phyloP scores from a whole-genome alignment of 2,888 invertebrate species.

The Priocnemis perturbator region DNA sequence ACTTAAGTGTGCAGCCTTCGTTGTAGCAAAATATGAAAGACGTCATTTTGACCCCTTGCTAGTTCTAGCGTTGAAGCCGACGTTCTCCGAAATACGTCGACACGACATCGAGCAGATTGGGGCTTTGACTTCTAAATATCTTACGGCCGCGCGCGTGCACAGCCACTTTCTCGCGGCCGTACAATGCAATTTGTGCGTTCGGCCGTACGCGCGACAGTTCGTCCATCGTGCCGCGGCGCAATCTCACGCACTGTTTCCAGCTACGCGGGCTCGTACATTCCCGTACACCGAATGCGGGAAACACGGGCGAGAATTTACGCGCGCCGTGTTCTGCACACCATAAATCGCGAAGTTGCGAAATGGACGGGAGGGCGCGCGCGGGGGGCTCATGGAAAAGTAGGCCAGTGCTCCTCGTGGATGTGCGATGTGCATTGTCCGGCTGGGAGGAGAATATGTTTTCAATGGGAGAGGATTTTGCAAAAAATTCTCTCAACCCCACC shows the following conservation, averaged over 20 bases:
- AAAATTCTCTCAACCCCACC: conserved; percentile 12
- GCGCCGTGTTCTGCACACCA: conserved; percentile 31
- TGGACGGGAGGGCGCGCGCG: conserved; percentile 24
- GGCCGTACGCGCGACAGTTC: conserved; percentile 9
- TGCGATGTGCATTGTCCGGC: conserved; percentile 21
- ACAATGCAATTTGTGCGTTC: conserved; percentile 26
- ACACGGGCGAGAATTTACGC: conserved; percentile 36
- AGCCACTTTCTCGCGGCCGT: conserved; percentile 4
- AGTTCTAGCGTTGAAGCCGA: too few relatives aligned
- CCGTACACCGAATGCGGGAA: conserved; percentile 9
- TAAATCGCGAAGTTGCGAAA: conserved; percentile 45
- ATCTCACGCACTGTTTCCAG: conserved; percentile 38
- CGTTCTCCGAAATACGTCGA: too few relatives aligned
- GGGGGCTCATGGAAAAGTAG: conserved; percentile 26
- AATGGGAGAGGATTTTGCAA: conserved; percentile 21
- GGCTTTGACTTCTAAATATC: too few relatives aligned
- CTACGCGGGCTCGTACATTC: conserved; percentile 5
- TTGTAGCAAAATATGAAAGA: too few relatives aligned
- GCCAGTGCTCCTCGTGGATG: conserved; percentile 32
- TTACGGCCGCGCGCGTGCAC: conserved; percentile 8
- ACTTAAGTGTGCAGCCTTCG: too few relatives aligned
- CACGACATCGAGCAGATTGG: too few relatives aligned
- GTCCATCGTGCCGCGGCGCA: conserved; percentile 11
- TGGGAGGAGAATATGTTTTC: conserved; percentile 11
- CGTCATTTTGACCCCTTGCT: too few relatives aligned